Evolutionary conservation across 2,797 vertebrate species (phyloP), one percentile per base, ranked within the genome.

Genomic region (Mormyrops attenuatus): DNA sequence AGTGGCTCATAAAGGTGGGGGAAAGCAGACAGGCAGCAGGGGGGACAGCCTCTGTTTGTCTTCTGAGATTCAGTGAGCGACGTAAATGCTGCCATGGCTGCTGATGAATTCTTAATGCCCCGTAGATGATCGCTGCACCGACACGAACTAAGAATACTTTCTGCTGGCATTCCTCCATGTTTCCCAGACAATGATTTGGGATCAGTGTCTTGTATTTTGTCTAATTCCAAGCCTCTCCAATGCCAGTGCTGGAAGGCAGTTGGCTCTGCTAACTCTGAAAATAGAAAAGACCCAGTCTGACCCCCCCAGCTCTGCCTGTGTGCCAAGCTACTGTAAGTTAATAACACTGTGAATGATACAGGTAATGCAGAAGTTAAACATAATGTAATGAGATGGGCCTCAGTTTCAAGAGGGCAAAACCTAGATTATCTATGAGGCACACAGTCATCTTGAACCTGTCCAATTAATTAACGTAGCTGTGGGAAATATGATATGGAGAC

Each of bases 321-420:
- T 80, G 73, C 20, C 73, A 47, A 20, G 38, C 41, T 80, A 8
- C 41, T 44, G 73, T 80, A 47, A 80, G 73, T 20, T 47, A 80
- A 80, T 80, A 47, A 47, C 41, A 11, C 77, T 47, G 41, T 47
- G 34, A 82, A 82, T 82, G 77, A 82, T 82, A 41, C 77, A 82
- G 77, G 77, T 47, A 47, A 82, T 47, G 7, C 77, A 82, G 66
- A 73, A 73, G 30, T 17, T 73, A 73, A 34, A 73, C 66, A 73
- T 73, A 73, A 73, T 38, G 66, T 73, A 73, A 73, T 73, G 66
- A 73, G 66, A 73, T 73, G 66, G 66, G 66, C 66, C 66, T 73
- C 30, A 73, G 66, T 38, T 73, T 73, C 66, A 15, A 73, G 30
- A 73, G 66, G 66, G 66, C 66, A 73, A 73, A 73, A 38, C 66